Evolutionary conservation across 2,888 invertebrate species (phyloP), one percentile per base, ranked within the genome.

Genomic region (Nomada ferruginata): DNA sequence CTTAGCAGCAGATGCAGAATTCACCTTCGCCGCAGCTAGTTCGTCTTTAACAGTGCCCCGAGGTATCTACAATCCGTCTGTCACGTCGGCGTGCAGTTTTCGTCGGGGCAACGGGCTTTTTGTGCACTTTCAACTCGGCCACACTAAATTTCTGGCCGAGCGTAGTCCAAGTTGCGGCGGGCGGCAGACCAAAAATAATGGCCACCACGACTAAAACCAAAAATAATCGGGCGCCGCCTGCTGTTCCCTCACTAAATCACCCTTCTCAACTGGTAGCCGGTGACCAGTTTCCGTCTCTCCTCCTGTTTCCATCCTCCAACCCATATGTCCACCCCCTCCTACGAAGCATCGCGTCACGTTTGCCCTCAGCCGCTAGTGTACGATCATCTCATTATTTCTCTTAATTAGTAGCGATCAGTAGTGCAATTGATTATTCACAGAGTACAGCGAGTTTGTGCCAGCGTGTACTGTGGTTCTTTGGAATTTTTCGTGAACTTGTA

Each of bases 191-290:
- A 90, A 90, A 90, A 90, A 88, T 89, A 89, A 90, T 91, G 90
- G 90, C 87, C 86, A 82, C 87, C 85, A 82, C 81, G 84, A 86
- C 85, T 89, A 91, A 92, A 93, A 92, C 91, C 92, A 92, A 92
- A 93, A 92, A 92, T 92, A 92, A 92, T 92, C 91, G 92, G 90
- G 88, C 88, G 89, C 90, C 92, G 91, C 91, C 91, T 91, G 92
- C 89, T 92, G 90, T 86, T 89, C 89, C 77, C 88, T 89, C 90
- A 86, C 83, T 92, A 91, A 93, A 92, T 93, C 92, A 93, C 89
- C 83, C 75, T 75, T 79, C 89, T 89, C 89, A 79, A 71, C 71
- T 66, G 84, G 87, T 89, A 82, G 83, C 86, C 86, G 82, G 86
- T 90, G 89, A 89, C 86, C 87, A 86, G 84, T 87, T 84, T 86